A percentile compares a stretch with the other conserved stretches of the same genome.
Conservation (phyloP, 1,140 invertebrate species). For the Drosophila arawakana region DNA sequence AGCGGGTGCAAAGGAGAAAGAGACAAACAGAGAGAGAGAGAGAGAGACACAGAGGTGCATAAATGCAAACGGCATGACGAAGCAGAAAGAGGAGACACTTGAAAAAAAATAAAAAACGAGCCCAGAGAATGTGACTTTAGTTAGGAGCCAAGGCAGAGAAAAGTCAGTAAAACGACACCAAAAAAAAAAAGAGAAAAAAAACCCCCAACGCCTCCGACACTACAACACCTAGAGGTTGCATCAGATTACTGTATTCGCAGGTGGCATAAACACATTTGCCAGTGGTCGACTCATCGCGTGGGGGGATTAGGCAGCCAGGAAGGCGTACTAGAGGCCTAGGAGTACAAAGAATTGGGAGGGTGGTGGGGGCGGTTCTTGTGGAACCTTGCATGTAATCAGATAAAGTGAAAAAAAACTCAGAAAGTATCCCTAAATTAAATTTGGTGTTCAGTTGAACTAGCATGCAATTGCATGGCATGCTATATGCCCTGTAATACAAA, state of each 20-base stretch:
- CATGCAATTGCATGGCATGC: constrained; percentile 5
- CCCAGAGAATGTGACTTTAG: not conserved
- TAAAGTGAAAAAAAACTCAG: not conserved
- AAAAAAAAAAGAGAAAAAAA: not conserved
- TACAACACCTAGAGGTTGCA: not conserved
- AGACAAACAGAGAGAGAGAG: not conserved
- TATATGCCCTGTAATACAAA: not conserved
- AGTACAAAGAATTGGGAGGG: not conserved
- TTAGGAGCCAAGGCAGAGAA: not conserved
- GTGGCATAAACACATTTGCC: constrained; percentile 5
- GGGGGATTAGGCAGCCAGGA: not conserved
- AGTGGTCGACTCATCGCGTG: not conserved
- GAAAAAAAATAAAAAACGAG: not conserved
- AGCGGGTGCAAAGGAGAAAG: not conserved
- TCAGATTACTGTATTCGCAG: not conserved
- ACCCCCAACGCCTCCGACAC: not conserved
- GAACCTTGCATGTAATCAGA: not conserved
- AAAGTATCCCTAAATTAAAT: constrained; percentile 6
- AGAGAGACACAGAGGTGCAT: constrained; percentile 15
- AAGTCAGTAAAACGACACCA: constrained; percentile 11
- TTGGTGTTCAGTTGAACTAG: constrained; percentile 4
- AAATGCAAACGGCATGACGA: constrained; percentile 33
- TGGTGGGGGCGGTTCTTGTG: not conserved
- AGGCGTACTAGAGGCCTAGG: not conserved
- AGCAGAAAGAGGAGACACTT: constrained; percentile 27